Evolutionary conservation across 2,888 invertebrate species (phyloP).

Genomic region (Strigamia crassipes): DNA sequence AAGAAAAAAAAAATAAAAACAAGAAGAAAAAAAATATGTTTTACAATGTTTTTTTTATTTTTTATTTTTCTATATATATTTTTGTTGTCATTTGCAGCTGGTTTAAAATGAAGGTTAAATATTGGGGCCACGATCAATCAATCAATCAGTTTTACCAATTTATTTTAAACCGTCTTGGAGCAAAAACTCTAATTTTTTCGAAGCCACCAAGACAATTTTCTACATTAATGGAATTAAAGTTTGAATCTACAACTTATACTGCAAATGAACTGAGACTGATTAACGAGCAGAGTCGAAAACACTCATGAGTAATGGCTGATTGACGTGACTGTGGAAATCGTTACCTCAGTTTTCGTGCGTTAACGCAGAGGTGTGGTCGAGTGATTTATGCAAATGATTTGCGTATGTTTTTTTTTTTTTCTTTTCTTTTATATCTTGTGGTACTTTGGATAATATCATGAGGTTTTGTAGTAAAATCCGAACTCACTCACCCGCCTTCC

Average conservation of each 20-base stretch:
- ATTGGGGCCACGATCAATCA: no score
- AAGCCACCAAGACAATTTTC: not conserved
- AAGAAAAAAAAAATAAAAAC: no score
- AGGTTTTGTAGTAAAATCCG: not conserved
- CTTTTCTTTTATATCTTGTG: not conserved
- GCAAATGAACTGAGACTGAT: not conserved
- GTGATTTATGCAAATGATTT: constrained; percentile 1
- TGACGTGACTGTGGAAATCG: constrained; percentile 4
- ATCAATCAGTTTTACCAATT: no score
- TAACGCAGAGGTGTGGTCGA: not conserved
- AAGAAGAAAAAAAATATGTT: no score
- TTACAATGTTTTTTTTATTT: no score
- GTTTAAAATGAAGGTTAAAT: no score
- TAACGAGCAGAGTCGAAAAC: not conserved
- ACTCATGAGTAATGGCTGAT: not conserved
- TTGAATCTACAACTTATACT: not conserved
- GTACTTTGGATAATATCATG: not conserved
- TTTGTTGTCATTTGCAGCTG: no score
- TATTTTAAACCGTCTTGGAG: no score
- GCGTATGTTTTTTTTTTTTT: not conserved
- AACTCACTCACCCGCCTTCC: no score
- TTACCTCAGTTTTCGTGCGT: not conserved
- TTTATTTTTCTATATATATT: no score
- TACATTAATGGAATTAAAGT: not conserved
- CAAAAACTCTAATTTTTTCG: not conserved